Base-by-base conservation (phyloP, 2,888 invertebrate species). In the Lutraria lutraria region DNA sequence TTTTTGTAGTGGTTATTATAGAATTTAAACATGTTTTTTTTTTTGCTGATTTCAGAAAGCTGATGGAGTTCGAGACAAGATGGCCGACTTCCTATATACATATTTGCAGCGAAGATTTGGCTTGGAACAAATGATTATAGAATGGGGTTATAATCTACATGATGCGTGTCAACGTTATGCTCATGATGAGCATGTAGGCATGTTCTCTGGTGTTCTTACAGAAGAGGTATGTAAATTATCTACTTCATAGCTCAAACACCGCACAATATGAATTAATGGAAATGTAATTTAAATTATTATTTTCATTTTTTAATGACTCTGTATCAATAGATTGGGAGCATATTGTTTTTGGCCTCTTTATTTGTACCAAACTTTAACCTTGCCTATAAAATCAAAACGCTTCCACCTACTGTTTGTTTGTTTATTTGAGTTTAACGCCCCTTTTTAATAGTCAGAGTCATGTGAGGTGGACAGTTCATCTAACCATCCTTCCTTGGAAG, bases 131-230 rank as follows among this genome's bases (percentile, higher is more conserved):
- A 95, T 96, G 96, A 94, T 95, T 52, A 90, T 94, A 19, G 96
- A 96, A 88, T 96, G 96, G 96, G 96, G 94, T 0, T 96, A 96
- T 92, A 96, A 96, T 86, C 93, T 96, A 31, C 94, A 95, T 34
- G 96, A 96, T 89, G 96, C 96, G 13, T 95, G 95, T 82, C 94
- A 95, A 91, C 93, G 96, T 87, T 96, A 95, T 87, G 86, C 95
- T 19, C 94, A 95, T 88, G 96, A 96, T 93, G 95, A 95, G 31
- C 92, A 93, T 86, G 95, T 96, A 72, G 95, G 96, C n/a, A 92
- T 96, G 29, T 96, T 96, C 93, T 94, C 94, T 89, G 93, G 93
- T 15, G 93, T 96, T 15, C 93, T 96, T n/a, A 95, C 92, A 83
- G 96, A 93, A 34, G 94, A 96, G 92, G 96, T 96, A 91, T 81